phyloP scores from a whole-genome alignment of 2,113 vertebrate species.

The Naja naja region DNA sequence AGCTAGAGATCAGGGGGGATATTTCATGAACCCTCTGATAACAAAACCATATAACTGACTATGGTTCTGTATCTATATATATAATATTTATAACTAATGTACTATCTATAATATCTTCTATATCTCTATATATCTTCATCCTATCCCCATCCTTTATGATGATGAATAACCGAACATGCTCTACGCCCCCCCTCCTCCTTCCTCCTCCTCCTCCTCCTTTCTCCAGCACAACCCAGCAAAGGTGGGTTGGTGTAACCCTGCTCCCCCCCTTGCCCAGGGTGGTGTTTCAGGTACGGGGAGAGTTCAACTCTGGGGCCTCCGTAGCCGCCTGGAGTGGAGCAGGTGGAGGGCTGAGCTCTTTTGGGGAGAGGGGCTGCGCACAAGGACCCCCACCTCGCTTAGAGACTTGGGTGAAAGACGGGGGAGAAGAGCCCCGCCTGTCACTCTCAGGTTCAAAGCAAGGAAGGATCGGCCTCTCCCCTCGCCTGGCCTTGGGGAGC shows the following conservation, averaged over 20 bases:
- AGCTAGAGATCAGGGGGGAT: background rate
- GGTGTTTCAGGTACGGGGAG: background rate
- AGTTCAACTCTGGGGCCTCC: too few relatives aligned
- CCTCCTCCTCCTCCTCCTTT: too few relatives aligned
- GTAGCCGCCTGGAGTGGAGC: background rate
- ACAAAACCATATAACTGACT: too few relatives aligned
- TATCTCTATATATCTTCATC: too few relatives aligned
- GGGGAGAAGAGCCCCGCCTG: background rate
- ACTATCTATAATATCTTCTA: too few relatives aligned
- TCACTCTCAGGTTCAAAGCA: background rate
- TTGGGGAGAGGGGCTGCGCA: too few relatives aligned
- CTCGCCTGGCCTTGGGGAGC: background rate
- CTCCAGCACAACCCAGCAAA: background rate
- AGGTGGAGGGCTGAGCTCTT: background rate
- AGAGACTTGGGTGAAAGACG: background rate
- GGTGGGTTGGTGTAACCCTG: background rate
- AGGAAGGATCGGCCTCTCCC: background rate
- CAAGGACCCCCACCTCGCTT: background rate
- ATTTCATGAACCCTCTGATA: too few relatives aligned
- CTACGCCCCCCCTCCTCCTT: background rate
- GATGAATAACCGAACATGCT: background rate
- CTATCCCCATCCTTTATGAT: background rate
- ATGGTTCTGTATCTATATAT: too few relatives aligned
- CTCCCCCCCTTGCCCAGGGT: background rate
- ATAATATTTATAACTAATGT: too few relatives aligned